These are phyloP conservation scores for Xylophagus ater DNA, from an alignment of 2,888 invertebrate species.

Conservation along the genomic window DNA sequence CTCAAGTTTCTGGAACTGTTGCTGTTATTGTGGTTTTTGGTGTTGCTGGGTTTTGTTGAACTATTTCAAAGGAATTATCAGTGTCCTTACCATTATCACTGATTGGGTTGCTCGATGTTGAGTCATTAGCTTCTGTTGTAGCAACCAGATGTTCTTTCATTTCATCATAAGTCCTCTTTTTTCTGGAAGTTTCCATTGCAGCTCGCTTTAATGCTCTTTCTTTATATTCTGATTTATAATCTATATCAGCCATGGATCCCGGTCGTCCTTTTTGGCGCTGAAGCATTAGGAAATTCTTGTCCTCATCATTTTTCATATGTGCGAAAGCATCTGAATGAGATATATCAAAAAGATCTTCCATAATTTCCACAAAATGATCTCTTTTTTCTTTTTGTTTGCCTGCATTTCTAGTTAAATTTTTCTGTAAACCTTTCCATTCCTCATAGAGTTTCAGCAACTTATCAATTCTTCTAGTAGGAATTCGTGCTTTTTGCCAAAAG, in stretches of 20 bases:
- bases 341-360: slow-evolving; percentile 1
- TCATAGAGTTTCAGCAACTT: slow-evolving; percentile 1
- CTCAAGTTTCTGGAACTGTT: no score
- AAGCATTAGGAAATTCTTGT: background rate
- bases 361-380: background rate
- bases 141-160: no score
- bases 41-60: no score
- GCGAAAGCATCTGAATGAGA: background rate
- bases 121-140: no score
- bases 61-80: no score
- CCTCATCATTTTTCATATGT: slow-evolving; percentile 1
- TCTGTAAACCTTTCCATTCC: slow-evolving; percentile 2
- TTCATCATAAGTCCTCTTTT: no score
- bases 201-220: no score
- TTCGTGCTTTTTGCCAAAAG: slow-evolving; percentile 4
- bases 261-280: background rate
- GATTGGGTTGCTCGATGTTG: no score
- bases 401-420: slow-evolving; percentile 3
- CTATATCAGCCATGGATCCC: background rate
- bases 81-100: no score
- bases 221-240: no score
- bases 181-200: no score
- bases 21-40: no score
- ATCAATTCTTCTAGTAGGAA: slow-evolving; percentile 1
- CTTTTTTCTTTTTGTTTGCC: slow-evolving; percentile 3